Evolutionary conservation across 1,140 invertebrate species (phyloP).

Genomic region (Zaprionus ornatus): DNA sequence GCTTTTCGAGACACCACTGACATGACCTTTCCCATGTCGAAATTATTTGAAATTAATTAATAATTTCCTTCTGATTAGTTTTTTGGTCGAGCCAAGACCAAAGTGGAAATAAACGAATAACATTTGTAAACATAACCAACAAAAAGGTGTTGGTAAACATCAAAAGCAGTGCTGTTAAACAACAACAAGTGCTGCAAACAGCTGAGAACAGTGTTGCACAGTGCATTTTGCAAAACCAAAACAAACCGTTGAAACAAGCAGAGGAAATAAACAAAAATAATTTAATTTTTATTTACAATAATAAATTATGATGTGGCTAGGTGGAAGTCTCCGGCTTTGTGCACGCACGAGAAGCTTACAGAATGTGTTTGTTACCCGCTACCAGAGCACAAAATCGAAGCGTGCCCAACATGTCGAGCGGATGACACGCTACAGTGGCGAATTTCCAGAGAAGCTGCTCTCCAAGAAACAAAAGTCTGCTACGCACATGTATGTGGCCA

Average conservation of each 20-base stretch:
- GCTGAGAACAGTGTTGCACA: constrained; percentile 29
- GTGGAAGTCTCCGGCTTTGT: constrained; percentile 40
- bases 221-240: constrained; percentile 45
- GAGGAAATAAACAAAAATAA: not conserved
- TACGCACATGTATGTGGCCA: constrained; percentile 68
- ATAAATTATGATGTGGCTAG: constrained; percentile 49
- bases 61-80: not conserved
- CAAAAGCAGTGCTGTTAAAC: not conserved
- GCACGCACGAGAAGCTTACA: constrained; percentile 9
- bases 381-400: constrained; percentile 52
- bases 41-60: constrained; percentile 29
- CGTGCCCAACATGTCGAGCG: constrained; percentile 36
- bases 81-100: constrained; percentile 7
- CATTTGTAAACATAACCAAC: constrained; percentile 69
- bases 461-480: constrained; percentile 67
- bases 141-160: constrained; percentile 45
- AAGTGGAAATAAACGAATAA: constrained; percentile 16
- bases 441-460: constrained; percentile 73
- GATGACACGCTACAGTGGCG: constrained; percentile 54
- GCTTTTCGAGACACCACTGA: constrained; percentile 84
- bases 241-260: constrained; percentile 12
- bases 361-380: not conserved
- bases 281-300: not conserved
- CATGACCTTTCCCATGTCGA: constrained; percentile 85
- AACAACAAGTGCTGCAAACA: not conserved